Percentiles rank a stretch among this genome's conserved stretches.
Evolutionary conservation across 2,797 vertebrate species (phyloP).

Genomic region (Scyliorhinus canicula): DNA sequence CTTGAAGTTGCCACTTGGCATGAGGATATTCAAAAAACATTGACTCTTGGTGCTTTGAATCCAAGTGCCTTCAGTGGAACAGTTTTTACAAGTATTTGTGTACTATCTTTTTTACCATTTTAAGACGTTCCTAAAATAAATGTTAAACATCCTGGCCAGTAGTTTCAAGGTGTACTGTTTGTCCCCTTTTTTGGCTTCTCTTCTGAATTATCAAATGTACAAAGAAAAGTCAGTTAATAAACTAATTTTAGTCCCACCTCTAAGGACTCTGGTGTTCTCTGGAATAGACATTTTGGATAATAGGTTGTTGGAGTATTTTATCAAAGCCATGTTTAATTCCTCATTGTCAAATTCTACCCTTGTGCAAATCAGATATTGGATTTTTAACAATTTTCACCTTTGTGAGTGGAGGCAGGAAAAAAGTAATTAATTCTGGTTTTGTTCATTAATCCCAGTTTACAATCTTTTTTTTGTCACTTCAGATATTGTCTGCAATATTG

Average conservation of each 20-base stretch:
- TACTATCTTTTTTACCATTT: neutral
- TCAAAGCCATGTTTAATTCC: neutral
- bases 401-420: neutral
- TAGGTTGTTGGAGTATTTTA: neutral
- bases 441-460: neutral
- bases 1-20: too few relatives aligned
- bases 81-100: neutral
- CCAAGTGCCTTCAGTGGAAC: neutral
- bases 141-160: neutral
- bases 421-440: neutral
- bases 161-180: neutral
- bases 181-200: neutral
- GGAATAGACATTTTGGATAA: neutral
- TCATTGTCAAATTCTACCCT: neutral
- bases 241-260: neutral
- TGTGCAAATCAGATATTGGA: neutral
- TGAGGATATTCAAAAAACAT: too few relatives aligned
- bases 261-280: neutral
- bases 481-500: neutral
- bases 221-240: neutral
- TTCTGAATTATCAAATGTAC: too few relatives aligned
- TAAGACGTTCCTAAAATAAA: neutral
- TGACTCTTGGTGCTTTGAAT: neutral
- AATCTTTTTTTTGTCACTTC: neutral
- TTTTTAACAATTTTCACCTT: neutral